Conservation (phyloP, 2,888 invertebrate genomes). For the Chrysopilus asiliformis region DNA sequence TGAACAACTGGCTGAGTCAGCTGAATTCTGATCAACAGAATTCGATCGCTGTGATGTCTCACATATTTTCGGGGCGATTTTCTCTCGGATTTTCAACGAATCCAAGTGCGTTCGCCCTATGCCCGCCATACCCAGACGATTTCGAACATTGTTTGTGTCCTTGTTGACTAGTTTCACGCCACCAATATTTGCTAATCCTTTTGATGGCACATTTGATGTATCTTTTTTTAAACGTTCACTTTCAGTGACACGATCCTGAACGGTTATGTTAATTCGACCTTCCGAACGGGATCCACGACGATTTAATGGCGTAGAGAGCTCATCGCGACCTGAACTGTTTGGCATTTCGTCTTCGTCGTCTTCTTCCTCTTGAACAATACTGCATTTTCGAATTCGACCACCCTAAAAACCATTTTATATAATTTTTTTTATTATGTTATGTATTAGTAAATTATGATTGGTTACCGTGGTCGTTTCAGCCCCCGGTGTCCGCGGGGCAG, state of each 20-base stretch:
- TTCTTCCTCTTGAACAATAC: slow-evolving; percentile 85
- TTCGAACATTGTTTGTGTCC: slow-evolving; percentile 14
- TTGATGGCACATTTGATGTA: slow-evolving; percentile 18
- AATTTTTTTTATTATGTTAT: too few species aligned
- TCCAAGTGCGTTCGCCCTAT: neutral
- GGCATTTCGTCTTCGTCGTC: slow-evolving; percentile 64
- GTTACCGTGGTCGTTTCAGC: slow-evolving; percentile 49
- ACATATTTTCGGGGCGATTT: slow-evolving; percentile 1
- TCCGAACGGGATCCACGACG: slow-evolving; percentile 67
- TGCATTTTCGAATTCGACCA: slow-evolving; percentile 69
- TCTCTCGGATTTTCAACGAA: slow-evolving; percentile 4
- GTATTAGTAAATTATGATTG: too few species aligned
- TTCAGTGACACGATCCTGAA: slow-evolving; percentile 48
- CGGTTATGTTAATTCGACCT: slow-evolving; percentile 57
- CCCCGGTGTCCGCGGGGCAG: slow-evolving; percentile 53
- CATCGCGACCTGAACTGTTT: slow-evolving; percentile 41
- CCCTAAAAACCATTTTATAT: slow-evolving; percentile 22
- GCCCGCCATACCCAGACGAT: slow-evolving; percentile 13
- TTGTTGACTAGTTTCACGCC: slow-evolving; percentile 15
- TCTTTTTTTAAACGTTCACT: slow-evolving; percentile 47
- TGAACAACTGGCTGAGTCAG: neutral
- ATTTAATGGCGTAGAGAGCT: slow-evolving; percentile 41
- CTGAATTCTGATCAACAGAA: slow-evolving; percentile 12
- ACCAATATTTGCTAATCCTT: slow-evolving; percentile 11
- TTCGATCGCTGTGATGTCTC: slow-evolving; percentile 9